Evolutionary conservation across 1,140 invertebrate genomes (phyloP), one percentile per base, ranked within the genome.

Genomic region (Colletes latitarsis): DNA sequence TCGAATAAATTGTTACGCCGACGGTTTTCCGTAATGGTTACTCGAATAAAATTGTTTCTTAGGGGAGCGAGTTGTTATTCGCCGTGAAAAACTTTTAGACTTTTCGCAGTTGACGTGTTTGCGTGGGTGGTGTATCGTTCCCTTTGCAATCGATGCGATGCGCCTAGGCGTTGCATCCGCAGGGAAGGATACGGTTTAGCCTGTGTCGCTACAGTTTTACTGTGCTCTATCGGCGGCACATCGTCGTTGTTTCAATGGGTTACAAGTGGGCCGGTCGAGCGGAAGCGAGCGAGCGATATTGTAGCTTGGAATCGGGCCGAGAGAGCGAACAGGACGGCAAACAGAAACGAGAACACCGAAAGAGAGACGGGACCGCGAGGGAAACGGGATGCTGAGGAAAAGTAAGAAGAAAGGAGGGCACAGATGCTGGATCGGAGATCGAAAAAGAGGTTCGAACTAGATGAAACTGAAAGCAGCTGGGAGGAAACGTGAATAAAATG

Each of bases 271-370:
- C 17, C 30, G 21, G 21, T 17, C 6, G 75, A 70, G 30, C 43
- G 75, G 66, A 21, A 58, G 41, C 19, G 73, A 76, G 19, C 19
- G 14, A 68, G 55, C 53, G 43, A 67, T 77, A 75, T 66, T 66
- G 15, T 15, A 77, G 15, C 15, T 17, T 21, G 15, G 39, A 55
- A 57, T 55, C n/a, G 49, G 39, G 49, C 3, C 14, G 39, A 30
- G 19, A 0, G 4, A 21, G 30, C 30, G 17, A 17, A 43, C 10
- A 21, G n/a, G 5, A 52, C 15, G 21, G 12, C 4, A 21, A 4
- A 49, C 15, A 41, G 67, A 41, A 55, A 55, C 39, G 14, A 14
- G 30, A 69, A 10, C 5, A 21, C 30, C 3, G 10, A 52, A 21
- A n/a, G 12, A 21, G 39, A 43, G 39, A 43, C 10, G 19, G 17